phyloP scores from a whole-genome alignment of 1,140 invertebrate species.

The Cydia strobilella region DNA sequence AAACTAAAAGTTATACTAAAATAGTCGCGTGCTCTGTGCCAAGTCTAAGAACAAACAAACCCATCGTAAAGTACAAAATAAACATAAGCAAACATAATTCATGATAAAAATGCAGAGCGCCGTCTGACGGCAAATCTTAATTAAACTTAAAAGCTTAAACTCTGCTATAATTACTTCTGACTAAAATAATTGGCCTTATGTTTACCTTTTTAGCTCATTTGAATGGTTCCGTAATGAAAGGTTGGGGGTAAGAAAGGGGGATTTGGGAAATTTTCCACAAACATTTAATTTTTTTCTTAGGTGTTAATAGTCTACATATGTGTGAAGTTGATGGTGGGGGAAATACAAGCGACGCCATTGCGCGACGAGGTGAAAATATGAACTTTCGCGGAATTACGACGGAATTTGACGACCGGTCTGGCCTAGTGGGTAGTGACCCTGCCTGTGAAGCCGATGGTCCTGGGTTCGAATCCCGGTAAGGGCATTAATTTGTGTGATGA shows the following conservation, averaged over 20 bases:
- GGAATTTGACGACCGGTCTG: too few relatives aligned
- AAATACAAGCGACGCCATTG: too few relatives aligned
- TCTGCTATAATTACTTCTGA: slow-evolving; percentile 22
- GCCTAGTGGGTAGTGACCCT: too few relatives aligned
- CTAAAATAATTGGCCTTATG: slow-evolving; percentile 25
- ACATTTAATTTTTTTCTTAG: too few relatives aligned
- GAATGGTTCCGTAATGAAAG: neutral
- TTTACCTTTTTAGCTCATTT: slow-evolving; percentile 21
- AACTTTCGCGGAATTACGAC: too few relatives aligned
- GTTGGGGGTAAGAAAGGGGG: neutral
- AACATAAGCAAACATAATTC: slow-evolving; percentile 20
- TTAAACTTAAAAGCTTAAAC: slow-evolving; percentile 28
- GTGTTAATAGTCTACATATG: too few relatives aligned
- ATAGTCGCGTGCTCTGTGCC: neutral
- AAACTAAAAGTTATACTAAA: neutral
- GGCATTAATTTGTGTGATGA: too few relatives aligned
- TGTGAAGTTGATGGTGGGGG: too few relatives aligned
- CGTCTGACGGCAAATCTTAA: slow-evolving; percentile 26
- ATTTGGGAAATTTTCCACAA: too few relatives aligned
- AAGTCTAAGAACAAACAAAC: slow-evolving; percentile 16
- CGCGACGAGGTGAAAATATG: too few relatives aligned
- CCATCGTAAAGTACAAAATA: slow-evolving; percentile 17
- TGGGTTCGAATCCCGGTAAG: too few relatives aligned
- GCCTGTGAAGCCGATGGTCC: too few relatives aligned
- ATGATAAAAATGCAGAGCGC: slow-evolving; percentile 22